Evolutionary conservation across 2,888 invertebrate species (phyloP).

Genomic region (Philopedon plagiatum): DNA sequence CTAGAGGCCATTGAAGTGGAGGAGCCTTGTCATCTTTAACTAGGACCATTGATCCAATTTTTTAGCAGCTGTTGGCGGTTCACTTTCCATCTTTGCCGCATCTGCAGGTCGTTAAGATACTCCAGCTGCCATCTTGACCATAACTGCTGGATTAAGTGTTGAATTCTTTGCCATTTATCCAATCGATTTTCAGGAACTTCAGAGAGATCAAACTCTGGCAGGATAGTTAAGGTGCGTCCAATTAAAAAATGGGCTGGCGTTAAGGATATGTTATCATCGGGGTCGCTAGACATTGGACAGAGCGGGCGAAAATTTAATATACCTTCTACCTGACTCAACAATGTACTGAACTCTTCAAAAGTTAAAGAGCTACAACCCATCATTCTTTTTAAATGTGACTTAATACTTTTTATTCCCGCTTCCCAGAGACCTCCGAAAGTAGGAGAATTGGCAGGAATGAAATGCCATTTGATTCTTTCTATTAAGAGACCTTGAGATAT

Average conservation of each 20-base stretch:
- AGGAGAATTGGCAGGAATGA: constrained; percentile 7
- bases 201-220: constrained; percentile 1
- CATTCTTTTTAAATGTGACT: background rate
- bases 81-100: background rate
- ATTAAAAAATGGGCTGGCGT: background rate
- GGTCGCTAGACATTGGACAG: background rate
- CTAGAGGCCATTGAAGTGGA: constrained; percentile 7
- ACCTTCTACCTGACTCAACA: too few relatives aligned
- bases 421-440: background rate
- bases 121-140: constrained; percentile 15
- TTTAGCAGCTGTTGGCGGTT: constrained; percentile 3
- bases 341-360: too few relatives aligned
- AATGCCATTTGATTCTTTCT: constrained; percentile 11
- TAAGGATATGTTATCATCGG: background rate
- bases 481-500: too few relatives aligned
- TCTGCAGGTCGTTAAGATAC: constrained; percentile 8
- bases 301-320: too few relatives aligned
- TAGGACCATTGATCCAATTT: background rate
- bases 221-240: background rate
- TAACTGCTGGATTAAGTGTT: constrained; percentile 5
- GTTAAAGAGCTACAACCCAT: too few relatives aligned
- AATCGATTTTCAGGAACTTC: background rate
- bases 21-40: background rate
- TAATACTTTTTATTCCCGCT: background rate
- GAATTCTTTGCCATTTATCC: constrained; percentile 7